Conservation (phyloP, 1,140 invertebrate species). For the Drosophila varians region DNA sequence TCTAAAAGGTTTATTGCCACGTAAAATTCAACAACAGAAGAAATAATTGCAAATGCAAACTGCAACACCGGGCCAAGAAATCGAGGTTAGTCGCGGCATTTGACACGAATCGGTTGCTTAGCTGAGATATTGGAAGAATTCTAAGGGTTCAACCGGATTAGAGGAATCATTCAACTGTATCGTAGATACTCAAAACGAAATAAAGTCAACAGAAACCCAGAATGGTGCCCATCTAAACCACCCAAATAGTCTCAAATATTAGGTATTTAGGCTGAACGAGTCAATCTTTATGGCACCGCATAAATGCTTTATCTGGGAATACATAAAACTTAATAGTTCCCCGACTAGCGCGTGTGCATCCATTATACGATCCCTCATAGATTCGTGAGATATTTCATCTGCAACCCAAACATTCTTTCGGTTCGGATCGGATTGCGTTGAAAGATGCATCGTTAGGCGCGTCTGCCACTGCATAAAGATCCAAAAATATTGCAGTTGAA, state of each 20-base stretch:
- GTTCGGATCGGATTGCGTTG: conserved; percentile 4
- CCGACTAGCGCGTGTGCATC: conserved; percentile 9
- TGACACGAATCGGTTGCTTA: conserved; percentile 17
- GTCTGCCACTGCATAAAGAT: conserved; percentile 36
- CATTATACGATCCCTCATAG: conserved; percentile 5
- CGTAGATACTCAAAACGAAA: neutral
- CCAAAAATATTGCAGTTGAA: conserved; percentile 21
- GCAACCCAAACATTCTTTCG: conserved; percentile 14
- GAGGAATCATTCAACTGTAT: neutral
- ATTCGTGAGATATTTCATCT: conserved; percentile 18
- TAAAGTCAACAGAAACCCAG: neutral
- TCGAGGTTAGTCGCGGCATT: conserved; percentile 25
- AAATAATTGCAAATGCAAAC: conserved; percentile 37
- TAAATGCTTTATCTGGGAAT: conserved; percentile 34
- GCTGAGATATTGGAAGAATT: neutral
- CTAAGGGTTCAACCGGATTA: neutral
- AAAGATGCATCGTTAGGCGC: conserved; percentile 26
- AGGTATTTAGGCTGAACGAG: conserved; percentile 32
- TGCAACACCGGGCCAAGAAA: conserved; percentile 23
- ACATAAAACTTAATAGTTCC: conserved; percentile 29
- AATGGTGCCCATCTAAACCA: neutral
- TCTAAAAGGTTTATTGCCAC: conserved; percentile 37
- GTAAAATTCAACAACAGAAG: conserved; percentile 50
- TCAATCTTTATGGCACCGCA: conserved; percentile 30
- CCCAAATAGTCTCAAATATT: neutral